These are phyloP conservation scores for Acrocephalus kingi DNA, from an alignment of 2,113 vertebrate species.

Conservation along the genomic window DNA sequence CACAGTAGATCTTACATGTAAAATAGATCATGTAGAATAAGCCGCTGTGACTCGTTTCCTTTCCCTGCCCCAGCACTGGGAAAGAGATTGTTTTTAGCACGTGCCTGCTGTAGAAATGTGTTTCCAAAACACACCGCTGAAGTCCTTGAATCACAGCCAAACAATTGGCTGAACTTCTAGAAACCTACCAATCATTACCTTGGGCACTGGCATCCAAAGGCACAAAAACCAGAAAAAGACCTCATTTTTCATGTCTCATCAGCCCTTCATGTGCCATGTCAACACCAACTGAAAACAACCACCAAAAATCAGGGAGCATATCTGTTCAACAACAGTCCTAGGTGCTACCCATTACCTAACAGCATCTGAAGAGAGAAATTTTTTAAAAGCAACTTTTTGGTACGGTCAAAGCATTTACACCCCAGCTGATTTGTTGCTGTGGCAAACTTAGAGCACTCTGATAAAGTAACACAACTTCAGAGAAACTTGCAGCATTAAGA, in stretches of 20 bases:
- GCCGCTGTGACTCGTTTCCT: background rate
- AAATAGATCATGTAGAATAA: slow-evolving; percentile 8
- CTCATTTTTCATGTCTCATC: background rate
- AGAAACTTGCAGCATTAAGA: background rate
- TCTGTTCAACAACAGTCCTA: background rate
- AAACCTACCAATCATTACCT: slow-evolving; percentile 45
- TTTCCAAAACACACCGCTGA: slow-evolving; percentile 53
- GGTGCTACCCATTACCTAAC: background rate
- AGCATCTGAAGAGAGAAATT: background rate
- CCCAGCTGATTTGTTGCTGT: background rate
- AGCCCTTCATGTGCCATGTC: background rate
- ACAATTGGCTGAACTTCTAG: slow-evolving; percentile 51
- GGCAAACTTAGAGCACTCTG: background rate
- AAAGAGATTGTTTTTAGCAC: slow-evolving; percentile 48
- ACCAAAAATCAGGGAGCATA: background rate
- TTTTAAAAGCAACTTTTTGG: background rate
- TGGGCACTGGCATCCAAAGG: background rate
- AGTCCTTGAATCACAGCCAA: slow-evolving; percentile 63
- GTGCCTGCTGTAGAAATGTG: slow-evolving; percentile 23
- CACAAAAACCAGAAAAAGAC: background rate
- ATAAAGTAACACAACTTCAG: background rate
- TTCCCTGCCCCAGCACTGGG: slow-evolving; percentile 17
- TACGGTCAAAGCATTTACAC: background rate
- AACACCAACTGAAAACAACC: background rate
- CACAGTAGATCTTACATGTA: background rate